Percentiles rank a stretch among this genome's conserved stretches.
phyloP scores from a whole-genome alignment of 2,113 vertebrate species.

The Oriolus oriolus region DNA sequence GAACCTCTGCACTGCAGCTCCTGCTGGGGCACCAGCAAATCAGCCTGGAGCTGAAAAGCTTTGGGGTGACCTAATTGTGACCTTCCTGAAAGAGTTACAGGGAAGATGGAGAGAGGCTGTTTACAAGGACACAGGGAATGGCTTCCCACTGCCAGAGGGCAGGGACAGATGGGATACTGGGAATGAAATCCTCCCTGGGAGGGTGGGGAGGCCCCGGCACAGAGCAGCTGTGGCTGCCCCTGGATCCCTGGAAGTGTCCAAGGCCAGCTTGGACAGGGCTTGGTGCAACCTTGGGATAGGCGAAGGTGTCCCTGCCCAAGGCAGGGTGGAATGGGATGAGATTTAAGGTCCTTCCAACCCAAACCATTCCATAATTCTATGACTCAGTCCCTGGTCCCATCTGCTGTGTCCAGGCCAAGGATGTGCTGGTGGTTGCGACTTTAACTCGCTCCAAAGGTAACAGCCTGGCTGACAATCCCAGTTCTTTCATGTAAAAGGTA shows the following conservation, averaged over 20 bases:
- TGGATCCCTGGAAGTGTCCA: background rate
- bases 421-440: background rate
- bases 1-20: background rate
- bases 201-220: accelerated
- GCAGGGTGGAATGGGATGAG: background rate
- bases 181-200: accelerated
- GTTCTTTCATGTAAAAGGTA: background rate
- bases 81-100: background rate
- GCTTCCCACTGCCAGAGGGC: background rate
- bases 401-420: background rate
- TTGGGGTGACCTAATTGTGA: accelerated
- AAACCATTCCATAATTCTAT: background rate
- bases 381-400: background rate
- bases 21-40: background rate
- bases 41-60: background rate
- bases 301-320: background rate
- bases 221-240: background rate
- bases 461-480: background rate
- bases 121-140: background rate
- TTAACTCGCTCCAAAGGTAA: background rate
- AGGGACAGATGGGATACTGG: too few relatives aligned
- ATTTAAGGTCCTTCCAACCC: background rate
- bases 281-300: background rate
- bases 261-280: background rate
- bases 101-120: background rate